phyloP scores from a whole-genome alignment of 2,113 vertebrate species.

The Ceuthmochares aereus region DNA sequence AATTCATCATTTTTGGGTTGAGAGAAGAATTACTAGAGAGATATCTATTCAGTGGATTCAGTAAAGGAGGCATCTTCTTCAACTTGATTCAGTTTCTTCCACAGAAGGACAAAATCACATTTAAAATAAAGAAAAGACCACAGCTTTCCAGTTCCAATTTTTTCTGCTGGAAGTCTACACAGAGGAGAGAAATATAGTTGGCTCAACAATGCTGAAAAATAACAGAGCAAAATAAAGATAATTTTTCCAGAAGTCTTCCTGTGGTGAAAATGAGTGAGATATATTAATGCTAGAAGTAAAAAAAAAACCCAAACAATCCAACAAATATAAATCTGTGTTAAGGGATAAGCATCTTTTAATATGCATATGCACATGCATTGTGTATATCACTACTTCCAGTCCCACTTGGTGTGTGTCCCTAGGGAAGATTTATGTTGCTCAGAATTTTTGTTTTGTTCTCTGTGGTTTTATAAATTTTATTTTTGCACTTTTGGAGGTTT shows the following conservation, averaged over 20 bases:
- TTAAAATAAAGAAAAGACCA: neutral
- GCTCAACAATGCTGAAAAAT: neutral
- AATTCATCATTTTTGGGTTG: neutral
- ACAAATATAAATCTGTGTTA: neutral
- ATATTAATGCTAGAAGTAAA: neutral
- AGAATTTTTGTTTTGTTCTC: neutral
- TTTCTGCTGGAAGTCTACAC: neutral
- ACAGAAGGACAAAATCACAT: neutral
- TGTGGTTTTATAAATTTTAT: slow-evolving; percentile 8
- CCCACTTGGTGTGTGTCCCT: neutral
- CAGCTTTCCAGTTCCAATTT: neutral
- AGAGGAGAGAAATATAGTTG: neutral
- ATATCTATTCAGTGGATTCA: neutral
- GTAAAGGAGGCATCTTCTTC: neutral
- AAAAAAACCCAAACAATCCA: neutral
- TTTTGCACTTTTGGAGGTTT: neutral
- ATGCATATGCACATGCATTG: neutral
- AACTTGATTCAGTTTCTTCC: neutral
- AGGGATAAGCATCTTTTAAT: neutral
- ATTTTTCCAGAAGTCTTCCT: neutral
- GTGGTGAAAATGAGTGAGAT: neutral
- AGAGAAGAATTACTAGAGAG: neutral
- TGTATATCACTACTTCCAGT: neutral
- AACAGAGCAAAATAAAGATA: neutral
- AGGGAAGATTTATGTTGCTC: neutral